Evolutionary conservation across 2,113 vertebrate genomes (phyloP).

Genomic region (Hydrochoerus hydrochaeris): DNA sequence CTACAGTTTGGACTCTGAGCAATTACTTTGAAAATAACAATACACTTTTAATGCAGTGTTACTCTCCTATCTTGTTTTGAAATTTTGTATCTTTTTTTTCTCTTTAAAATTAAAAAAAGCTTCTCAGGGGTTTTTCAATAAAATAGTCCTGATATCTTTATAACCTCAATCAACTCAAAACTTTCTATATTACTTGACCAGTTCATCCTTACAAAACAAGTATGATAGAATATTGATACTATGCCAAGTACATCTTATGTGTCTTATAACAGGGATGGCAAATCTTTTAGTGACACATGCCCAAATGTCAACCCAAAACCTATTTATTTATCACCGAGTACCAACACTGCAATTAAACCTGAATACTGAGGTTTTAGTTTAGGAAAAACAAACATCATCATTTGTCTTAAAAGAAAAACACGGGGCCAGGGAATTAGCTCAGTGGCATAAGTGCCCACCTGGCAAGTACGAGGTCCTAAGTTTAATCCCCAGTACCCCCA

Average conservation of each 20-base stretch:
- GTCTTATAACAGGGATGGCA: not conserved
- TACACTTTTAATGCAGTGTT: no score
- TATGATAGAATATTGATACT: not conserved
- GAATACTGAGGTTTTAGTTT: not conserved
- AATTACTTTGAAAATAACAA: no score
- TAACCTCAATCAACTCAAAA: conserved; percentile 19
- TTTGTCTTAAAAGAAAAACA: not conserved
- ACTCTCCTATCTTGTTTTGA: no score
- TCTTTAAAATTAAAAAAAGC: not conserved
- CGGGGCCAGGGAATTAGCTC: no score
- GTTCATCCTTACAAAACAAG: not conserved
- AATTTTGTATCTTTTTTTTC: no score
- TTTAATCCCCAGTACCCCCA: no score
- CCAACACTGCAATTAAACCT: not conserved
- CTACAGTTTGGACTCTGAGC: no score
- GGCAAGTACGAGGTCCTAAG: no score
- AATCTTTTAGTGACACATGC: not conserved
- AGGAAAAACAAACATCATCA: not conserved
- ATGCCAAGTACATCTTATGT: not conserved
- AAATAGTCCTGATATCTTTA: not conserved
- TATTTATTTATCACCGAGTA: not conserved
- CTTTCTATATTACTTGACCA: not conserved
- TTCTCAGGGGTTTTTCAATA: not conserved
- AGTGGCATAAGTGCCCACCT: no score
- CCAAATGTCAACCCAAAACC: not conserved